Base-by-base conservation (phyloP, 2,888 invertebrate species). In the Noctua janthina region DNA sequence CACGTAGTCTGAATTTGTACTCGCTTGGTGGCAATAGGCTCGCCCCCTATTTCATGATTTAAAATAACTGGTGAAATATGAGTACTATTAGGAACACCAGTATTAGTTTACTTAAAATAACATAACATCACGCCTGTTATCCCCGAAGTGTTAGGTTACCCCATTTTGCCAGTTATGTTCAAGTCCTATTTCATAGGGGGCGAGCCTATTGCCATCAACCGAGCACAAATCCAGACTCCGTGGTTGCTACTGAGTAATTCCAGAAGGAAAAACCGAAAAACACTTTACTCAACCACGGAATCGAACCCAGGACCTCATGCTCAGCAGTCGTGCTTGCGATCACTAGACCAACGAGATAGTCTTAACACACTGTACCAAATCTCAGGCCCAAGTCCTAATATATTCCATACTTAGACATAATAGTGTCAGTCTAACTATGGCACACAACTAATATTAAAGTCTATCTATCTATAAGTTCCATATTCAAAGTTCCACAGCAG, bases 391-490 rank as follows among this genome's bases (percentile, higher is more conserved):
- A 54, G 20, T 67, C 35, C 17, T 17, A 74, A 74, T 4, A 13
- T 51, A 51, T 13, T 46, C 51, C 13, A 17, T 39, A 23, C 70
- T 49, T 56, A 46, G 1, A 29, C 62, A 70, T 46, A 56, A 64
- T 54, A n/a, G 10, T n/a, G 56, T 29, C 35, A 49, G 8, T 66
- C 46, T 74, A 68, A 84, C 82, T 82, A 84, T 74, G 67, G 13
- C 64, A 66, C 46, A 51, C 64, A 86, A 84, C 82, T 86, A 82
- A 86, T 84, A 84, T 77, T 54, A 74, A 84, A 82, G 71, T 79
- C 71, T 74, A 66, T 76, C 43, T 76, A 83, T 66, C 56, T 59
- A 67, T 70, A 83, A 76, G 17, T 86, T 62, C 51, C 73, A 67
- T n/a, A 71, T 71, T 68, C 76, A 59, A 79, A 85, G 79, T 87